A percentile compares a stretch with the other conserved stretches of the same genome.
Evolutionary conservation across 2,888 invertebrate species (phyloP).

Genomic region (Anoplius nigerrimus): DNA sequence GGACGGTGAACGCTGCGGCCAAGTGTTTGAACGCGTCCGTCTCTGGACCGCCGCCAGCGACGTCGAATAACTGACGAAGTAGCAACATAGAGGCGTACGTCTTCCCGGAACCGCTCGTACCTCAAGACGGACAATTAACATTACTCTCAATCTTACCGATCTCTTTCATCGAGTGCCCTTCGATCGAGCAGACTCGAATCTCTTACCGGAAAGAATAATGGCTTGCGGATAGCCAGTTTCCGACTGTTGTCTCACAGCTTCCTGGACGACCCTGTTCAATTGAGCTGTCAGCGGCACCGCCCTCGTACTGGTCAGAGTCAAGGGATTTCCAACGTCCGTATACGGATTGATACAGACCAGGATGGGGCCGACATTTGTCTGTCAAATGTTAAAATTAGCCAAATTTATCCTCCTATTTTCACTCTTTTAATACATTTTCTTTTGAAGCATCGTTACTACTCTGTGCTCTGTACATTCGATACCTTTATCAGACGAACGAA

Average conservation of each 20-base stretch:
- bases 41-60: slow-evolving; percentile 95
- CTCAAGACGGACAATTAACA: slow-evolving; percentile 70
- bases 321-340: slow-evolving; percentile 89
- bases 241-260: slow-evolving; percentile 94
- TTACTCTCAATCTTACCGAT: not conserved
- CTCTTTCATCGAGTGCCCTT: not conserved
- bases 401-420: too few species aligned
- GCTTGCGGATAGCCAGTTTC: slow-evolving; percentile 97
- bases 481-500: too few species aligned
- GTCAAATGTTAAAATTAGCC: slow-evolving; percentile 65
- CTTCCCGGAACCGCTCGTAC: slow-evolving; percentile 94
- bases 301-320: slow-evolving; percentile 89
- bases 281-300: slow-evolving; percentile 86
- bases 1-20: slow-evolving; percentile 95
- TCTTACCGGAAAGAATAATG: slow-evolving; percentile 89
- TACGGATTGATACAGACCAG: slow-evolving; percentile 93
- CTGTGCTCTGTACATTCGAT: too few species aligned
- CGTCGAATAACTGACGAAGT: slow-evolving; percentile 92
- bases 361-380: slow-evolving; percentile 96
- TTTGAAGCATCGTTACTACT: not conserved
- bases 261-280: slow-evolving; percentile 91
- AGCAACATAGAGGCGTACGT: slow-evolving; percentile 94
- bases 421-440: too few species aligned
- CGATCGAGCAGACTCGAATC: not conserved
- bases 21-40: slow-evolving; percentile 97